Evolutionary conservation across 2,888 invertebrate species (phyloP).

Genomic region (Ormyrus nitidulus): DNA sequence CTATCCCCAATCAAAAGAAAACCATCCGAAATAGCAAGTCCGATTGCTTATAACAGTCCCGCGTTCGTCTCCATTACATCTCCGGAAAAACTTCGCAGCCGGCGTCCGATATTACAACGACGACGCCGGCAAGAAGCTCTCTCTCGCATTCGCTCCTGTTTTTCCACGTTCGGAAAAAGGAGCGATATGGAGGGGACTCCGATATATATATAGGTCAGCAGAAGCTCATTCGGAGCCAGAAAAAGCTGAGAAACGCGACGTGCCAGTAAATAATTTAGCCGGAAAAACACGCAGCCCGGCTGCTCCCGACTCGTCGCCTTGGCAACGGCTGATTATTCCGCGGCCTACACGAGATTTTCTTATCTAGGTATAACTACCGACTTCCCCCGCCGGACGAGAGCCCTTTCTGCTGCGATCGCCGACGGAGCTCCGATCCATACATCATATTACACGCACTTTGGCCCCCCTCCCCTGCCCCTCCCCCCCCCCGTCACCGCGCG

Average conservation of each 20-base stretch:
- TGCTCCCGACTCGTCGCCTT: constrained; percentile 64
- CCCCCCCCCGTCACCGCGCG: constrained; percentile 54
- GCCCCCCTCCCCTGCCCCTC: neutral
- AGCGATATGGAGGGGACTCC: too few relatives aligned
- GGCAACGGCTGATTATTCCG: constrained; percentile 68
- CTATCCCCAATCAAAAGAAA: too few relatives aligned
- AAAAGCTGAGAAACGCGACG: neutral
- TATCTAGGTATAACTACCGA: neutral
- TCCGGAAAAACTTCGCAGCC: too few relatives aligned
- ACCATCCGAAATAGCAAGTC: too few relatives aligned
- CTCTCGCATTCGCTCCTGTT: too few relatives aligned
- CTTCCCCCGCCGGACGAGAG: neutral
- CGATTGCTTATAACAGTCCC: too few relatives aligned
- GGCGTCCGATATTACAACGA: too few relatives aligned
- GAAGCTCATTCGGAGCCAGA: too few relatives aligned
- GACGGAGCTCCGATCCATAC: neutral
- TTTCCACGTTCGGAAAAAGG: too few relatives aligned
- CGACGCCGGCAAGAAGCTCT: too few relatives aligned
- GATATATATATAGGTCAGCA: too few relatives aligned
- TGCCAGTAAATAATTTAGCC: constrained; percentile 69
- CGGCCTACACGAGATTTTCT: constrained; percentile 35
- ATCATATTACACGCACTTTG: constrained; percentile 3
- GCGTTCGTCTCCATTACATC: too few relatives aligned
- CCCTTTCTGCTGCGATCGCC: neutral
- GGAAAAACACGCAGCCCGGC: constrained; percentile 62